These are phyloP conservation scores for Lamproptera curius DNA, from an alignment of 2,888 invertebrate species.

Conservation along the genomic window DNA sequence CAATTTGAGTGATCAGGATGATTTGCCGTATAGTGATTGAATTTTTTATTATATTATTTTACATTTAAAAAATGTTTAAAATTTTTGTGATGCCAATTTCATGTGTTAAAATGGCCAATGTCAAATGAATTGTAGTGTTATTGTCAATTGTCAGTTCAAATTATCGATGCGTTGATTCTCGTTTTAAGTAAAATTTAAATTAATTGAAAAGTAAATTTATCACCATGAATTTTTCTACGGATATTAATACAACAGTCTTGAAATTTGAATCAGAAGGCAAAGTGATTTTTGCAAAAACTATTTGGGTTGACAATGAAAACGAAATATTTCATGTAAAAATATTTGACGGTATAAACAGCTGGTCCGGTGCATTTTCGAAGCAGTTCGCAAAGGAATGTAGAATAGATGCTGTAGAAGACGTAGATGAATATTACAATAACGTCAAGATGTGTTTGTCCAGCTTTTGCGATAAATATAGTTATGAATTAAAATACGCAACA, in stretches of 20 bases:
- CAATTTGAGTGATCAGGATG: neutral
- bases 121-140: too few species aligned
- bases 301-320: slow-evolving; percentile 42
- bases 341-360: slow-evolving; percentile 39
- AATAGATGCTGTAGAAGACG: slow-evolving; percentile 37
- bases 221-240: slow-evolving; percentile 12
- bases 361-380: slow-evolving; percentile 50
- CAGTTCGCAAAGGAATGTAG: slow-evolving; percentile 39
- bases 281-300: slow-evolving; percentile 39
- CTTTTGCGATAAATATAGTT: slow-evolving; percentile 29
- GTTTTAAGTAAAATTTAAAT: too few species aligned
- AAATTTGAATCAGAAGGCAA: slow-evolving; percentile 39
- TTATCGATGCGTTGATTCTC: too few species aligned
- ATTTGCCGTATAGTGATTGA: too few species aligned
- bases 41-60: too few species aligned
- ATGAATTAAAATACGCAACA: slow-evolving; percentile 31
- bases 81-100: too few species aligned
- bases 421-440: slow-evolving; percentile 41
- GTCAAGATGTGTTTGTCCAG: slow-evolving; percentile 36
- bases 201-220: too few species aligned
- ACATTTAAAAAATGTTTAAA: too few species aligned
- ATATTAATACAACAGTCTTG: slow-evolving; percentile 27
- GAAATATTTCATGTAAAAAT: slow-evolving; percentile 50
- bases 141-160: too few species aligned
- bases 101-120: too few species aligned